Evolutionary conservation across 2,888 invertebrate species (phyloP).

Genomic region (Erynnis tages): DNA sequence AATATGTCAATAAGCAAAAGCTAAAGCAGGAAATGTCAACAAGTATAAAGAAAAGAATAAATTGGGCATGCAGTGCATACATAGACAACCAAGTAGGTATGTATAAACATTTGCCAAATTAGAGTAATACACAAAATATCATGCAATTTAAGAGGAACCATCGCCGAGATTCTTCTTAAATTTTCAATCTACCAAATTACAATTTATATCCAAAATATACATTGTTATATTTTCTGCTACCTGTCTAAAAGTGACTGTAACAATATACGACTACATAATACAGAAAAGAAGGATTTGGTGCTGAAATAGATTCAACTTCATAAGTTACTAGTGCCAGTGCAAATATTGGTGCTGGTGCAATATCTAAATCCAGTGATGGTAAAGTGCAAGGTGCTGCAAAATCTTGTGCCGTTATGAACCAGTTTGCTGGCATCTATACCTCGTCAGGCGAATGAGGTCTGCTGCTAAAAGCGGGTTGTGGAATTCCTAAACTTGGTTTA

Average conservation of each 20-base stretch:
- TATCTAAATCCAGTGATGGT: slow-evolving; percentile 29
- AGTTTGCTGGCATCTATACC: slow-evolving; percentile 59
- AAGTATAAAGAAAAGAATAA: slow-evolving; percentile 40
- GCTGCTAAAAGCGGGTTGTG: slow-evolving; percentile 64
- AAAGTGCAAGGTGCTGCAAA: slow-evolving; percentile 46
- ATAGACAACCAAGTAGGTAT: too few species aligned
- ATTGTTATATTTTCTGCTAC: slow-evolving; percentile 21
- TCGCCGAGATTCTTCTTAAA: too few species aligned
- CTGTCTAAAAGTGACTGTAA: slow-evolving; percentile 5
- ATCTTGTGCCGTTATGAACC: slow-evolving; percentile 25
- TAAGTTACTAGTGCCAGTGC: slow-evolving; percentile 43
- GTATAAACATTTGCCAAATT: too few species aligned
- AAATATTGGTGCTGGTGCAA: slow-evolving; percentile 30
- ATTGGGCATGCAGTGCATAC: slow-evolving; percentile 20
- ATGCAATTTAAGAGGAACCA: too few species aligned
- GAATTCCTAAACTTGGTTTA: slow-evolving; percentile 63
- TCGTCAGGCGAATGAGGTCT: slow-evolving; percentile 61
- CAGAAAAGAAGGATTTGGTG: slow-evolving; percentile 28
- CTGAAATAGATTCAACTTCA: slow-evolving; percentile 26
- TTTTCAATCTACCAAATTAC: too few species aligned
- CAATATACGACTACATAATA: slow-evolving; percentile 33
- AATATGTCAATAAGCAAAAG: slow-evolving; percentile 36
- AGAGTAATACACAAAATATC: too few species aligned
- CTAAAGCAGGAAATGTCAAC: slow-evolving; percentile 59
- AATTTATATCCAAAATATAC: too few species aligned